Conservation (phyloP, 2,888 invertebrate genomes). For the Ctena decussata region DNA sequence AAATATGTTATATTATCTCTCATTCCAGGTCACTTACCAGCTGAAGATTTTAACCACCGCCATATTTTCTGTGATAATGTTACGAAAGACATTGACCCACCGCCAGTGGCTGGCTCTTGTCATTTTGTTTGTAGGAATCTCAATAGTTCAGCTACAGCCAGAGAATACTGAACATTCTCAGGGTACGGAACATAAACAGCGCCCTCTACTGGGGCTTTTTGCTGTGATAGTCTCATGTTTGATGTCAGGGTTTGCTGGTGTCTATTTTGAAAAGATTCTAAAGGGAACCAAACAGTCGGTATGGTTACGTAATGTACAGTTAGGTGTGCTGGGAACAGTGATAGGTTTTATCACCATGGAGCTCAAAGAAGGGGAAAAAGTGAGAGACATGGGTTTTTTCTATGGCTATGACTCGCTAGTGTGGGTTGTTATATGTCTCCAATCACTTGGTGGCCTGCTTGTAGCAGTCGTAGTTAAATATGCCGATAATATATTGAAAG, state of each 20-base stretch:
- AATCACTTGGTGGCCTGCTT: constrained; percentile 98
- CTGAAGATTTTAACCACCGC: constrained; percentile 89
- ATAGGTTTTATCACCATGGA: constrained; percentile 94
- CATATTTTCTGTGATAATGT: constrained; percentile 87
- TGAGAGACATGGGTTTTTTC: constrained; percentile 91
- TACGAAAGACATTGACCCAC: constrained; percentile 85
- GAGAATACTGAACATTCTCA: constrained; percentile 45
- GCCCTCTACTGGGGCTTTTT: constrained; percentile 78
- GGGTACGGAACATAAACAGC: constrained; percentile 69
- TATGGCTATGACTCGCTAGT: constrained; percentile 90
- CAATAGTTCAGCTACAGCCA: constrained; percentile 87
- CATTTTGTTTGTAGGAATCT: constrained; percentile 87
- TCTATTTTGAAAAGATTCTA: constrained; percentile 99
- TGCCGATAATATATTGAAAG: constrained; percentile 99
- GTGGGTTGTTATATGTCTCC: constrained; percentile 92
- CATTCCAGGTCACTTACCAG: constrained; percentile 88
- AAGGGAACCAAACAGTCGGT: constrained; percentile 92
- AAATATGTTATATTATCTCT: not conserved
- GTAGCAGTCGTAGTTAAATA: constrained; percentile 99
- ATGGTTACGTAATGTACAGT: constrained; percentile 99
- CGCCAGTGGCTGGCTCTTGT: constrained; percentile 88
- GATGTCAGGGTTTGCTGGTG: constrained; percentile 98
- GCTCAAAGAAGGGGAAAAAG: constrained; percentile 80
- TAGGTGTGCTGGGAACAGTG: constrained; percentile 96
- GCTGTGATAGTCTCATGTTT: constrained; percentile 89